Evolutionary conservation across 2,888 invertebrate species (phyloP), one percentile per base, ranked within the genome.

Genomic region (Coelinius sp.): DNA sequence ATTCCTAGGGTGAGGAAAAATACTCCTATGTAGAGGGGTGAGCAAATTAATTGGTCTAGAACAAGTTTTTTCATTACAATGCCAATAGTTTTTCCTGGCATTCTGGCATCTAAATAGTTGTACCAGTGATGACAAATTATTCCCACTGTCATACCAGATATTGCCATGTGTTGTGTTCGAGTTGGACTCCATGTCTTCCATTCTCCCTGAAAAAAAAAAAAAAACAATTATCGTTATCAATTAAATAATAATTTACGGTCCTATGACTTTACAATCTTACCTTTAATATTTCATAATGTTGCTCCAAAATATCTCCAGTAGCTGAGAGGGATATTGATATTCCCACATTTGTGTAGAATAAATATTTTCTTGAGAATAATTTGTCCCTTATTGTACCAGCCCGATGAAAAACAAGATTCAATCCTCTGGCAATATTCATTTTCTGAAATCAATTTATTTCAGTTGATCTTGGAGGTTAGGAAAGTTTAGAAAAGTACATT

Each of bases 81-180:
- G 8, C 82, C 83, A 5, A 94, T 81, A 0, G 92, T 89, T 79
- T 92, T 90, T 0, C 95, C 95, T 0, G 94, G 92, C 41, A 95
- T 87, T 76, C 90, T 88, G 80, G 88, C 89, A 83, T 97, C 97
- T 71, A 97, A 88, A 75, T 92, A 89, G 71, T 91, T 90, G 85
- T 97, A 97, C 96, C 97, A 97, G 84, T 93, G 92, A 85, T 97
- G 97, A 82, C 94, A 94, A 27, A 95, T 89, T 7, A 94, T 86
- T 24, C 97, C 97, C 4, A 95, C 92, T 2, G 93, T 91, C 59
- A 92, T 88, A 1, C 97, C 97, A 7, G 95, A 93, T 27, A 92
- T 86, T 3, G 93, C 92, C 94, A 97, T 96, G 73, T 95, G 92
- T 17, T 87, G 85, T 0, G 95, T 94, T 73, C 97, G 90, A 20